Evolutionary conservation across 2,888 invertebrate genomes (phyloP).

Genomic region (Eupithecia abbreviata): DNA sequence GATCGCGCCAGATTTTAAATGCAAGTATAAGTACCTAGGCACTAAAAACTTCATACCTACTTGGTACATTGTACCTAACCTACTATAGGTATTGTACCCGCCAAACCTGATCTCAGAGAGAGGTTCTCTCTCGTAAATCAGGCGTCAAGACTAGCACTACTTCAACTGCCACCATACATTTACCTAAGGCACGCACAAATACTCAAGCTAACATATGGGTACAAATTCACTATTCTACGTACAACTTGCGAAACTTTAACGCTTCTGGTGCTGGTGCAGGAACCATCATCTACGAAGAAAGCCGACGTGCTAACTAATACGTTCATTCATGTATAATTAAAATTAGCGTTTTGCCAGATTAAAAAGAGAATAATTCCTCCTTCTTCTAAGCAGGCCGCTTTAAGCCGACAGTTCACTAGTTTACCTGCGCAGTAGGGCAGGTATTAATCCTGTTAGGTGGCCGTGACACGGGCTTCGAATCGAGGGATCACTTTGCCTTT

Average conservation of each 20-base stretch:
- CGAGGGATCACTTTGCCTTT: slow-evolving; percentile 65
- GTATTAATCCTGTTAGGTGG: slow-evolving; percentile 83
- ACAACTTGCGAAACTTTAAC: not conserved
- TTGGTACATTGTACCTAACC: no score
- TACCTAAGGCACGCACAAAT: not conserved
- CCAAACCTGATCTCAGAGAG: no score
- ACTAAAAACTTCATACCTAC: no score
- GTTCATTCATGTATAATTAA: not conserved
- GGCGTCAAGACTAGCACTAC: not conserved
- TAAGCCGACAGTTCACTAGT: slow-evolving; percentile 68
- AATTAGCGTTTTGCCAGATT: not conserved
- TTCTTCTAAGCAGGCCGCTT: not conserved
- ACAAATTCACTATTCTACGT: not conserved
- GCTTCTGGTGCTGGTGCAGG: not conserved
- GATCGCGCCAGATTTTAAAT: no score
- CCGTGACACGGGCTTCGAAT: slow-evolving; percentile 81
- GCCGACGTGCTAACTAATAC: not conserved
- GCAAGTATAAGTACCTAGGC: no score
- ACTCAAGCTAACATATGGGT: no score
- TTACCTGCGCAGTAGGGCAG: slow-evolving; percentile 80
- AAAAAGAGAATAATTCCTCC: not conserved
- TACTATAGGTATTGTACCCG: no score
- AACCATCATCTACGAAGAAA: not conserved
- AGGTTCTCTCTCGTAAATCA: not conserved
- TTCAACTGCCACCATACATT: not conserved